A percentile compares a stretch with the other conserved stretches of the same genome.
Evolutionary conservation across 2,888 invertebrate genomes (phyloP).

Genomic region (Beris chalybata): DNA sequence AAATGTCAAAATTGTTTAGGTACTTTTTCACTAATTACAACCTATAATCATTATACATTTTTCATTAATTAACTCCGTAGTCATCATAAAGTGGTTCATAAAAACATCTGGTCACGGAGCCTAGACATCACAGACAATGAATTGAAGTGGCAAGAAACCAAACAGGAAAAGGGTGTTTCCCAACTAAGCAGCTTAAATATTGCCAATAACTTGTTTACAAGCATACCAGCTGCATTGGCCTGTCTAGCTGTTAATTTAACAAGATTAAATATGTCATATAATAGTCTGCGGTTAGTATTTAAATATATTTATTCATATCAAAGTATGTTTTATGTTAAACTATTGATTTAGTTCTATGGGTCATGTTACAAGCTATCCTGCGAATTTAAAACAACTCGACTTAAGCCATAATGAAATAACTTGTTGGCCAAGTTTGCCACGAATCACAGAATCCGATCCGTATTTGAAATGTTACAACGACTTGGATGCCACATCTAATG

Average conservation of each 20-base stretch:
- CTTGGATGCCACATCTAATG: constrained; percentile 11
- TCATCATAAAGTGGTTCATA: constrained; percentile 65
- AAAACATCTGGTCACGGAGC: constrained; percentile 74
- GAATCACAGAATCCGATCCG: constrained; percentile 65
- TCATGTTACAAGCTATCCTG: constrained; percentile 87
- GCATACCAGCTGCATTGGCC: constrained; percentile 84
- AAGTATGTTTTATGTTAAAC: neutral
- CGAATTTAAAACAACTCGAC: constrained; percentile 86
- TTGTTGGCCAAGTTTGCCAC: constrained; percentile 85
- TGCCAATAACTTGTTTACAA: constrained; percentile 86
- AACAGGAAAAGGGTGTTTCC: constrained; percentile 62
- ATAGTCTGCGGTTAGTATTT: constrained; percentile 62
- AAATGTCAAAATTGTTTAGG: constrained; percentile 19
- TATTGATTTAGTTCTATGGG: constrained; percentile 68
- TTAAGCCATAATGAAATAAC: constrained; percentile 89
- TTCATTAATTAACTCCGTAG: neutral
- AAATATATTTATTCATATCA: neutral
- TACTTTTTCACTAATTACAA: neutral
- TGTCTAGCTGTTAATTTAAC: constrained; percentile 88
- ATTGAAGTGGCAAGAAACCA: constrained; percentile 61
- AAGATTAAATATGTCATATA: constrained; percentile 88
- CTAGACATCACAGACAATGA: constrained; percentile 70
- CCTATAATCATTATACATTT: neutral
- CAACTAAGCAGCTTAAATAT: constrained; percentile 78
- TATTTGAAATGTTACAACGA: constrained; percentile 72